phyloP scores from a whole-genome alignment of 1,140 invertebrate species.

The Caligus rogercresseyi region DNA sequence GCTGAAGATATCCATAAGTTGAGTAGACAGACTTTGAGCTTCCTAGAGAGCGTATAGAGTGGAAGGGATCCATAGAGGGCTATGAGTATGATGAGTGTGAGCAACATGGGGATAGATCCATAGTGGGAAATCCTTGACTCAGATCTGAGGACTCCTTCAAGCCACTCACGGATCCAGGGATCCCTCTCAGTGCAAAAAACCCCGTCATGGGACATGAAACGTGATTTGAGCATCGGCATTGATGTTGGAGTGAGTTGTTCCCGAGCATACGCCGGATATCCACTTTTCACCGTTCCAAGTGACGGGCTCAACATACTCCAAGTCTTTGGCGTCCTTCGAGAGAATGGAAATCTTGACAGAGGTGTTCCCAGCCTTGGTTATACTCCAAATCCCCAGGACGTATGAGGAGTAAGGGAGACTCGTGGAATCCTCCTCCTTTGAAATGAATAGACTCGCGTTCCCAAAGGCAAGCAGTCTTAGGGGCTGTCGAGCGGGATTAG shows the following conservation, averaged over 20 bases:
- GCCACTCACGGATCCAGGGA: background rate
- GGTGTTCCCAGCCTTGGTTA: background rate
- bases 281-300: background rate
- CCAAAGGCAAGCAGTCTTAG: background rate
- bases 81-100: background rate
- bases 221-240: background rate
- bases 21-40: conserved; percentile 2
- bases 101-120: background rate
- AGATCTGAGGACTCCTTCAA: background rate
- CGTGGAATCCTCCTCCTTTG: background rate
- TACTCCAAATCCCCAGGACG: background rate
- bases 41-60: background rate
- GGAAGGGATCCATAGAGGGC: background rate
- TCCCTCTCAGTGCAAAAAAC: background rate
- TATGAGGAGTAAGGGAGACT: background rate
- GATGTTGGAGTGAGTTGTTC: background rate
- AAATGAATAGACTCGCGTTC: conserved; percentile 5
- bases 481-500: background rate
- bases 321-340: background rate
- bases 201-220: background rate
- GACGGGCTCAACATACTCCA: background rate
- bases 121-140: background rate
- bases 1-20: conserved; percentile 3
- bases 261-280: background rate
- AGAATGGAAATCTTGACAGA: background rate